Conservation (phyloP, 2,888 invertebrate species). For the Mesoligia furuncula region DNA sequence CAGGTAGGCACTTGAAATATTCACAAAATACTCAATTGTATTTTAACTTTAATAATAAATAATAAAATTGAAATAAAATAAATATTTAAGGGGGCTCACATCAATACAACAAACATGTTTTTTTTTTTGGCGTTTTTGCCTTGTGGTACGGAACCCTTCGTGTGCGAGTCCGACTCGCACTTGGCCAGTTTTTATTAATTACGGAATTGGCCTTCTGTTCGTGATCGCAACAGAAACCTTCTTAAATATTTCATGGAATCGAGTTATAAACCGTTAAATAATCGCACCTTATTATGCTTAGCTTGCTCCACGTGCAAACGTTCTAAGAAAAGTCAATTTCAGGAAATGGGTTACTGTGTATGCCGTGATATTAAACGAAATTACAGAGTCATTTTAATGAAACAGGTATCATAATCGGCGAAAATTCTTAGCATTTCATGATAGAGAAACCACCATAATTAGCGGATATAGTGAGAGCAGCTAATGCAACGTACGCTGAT, state of each 20-base stretch:
- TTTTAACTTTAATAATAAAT: too few species aligned
- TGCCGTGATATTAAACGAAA: constrained; percentile 44
- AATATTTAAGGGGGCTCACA: too few species aligned
- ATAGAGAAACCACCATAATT: constrained; percentile 63
- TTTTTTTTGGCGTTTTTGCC: too few species aligned
- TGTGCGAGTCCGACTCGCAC: too few species aligned
- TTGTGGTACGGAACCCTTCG: too few species aligned
- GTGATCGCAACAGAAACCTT: not conserved
- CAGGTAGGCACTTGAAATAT: too few species aligned
- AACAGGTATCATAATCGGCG: constrained; percentile 67
- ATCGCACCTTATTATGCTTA: not conserved
- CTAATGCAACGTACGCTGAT: constrained; percentile 59
- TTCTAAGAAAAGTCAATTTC: constrained; percentile 32
- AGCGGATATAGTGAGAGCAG: constrained; percentile 63
- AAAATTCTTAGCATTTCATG: constrained; percentile 65
- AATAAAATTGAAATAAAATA: too few species aligned
- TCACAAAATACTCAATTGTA: too few species aligned
- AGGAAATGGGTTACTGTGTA: constrained; percentile 45
- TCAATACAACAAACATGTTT: too few species aligned
- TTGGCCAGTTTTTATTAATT: too few species aligned
- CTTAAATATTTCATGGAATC: not conserved
- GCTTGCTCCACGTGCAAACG: not conserved
- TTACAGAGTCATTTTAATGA: constrained; percentile 62
- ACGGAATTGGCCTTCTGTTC: too few species aligned
- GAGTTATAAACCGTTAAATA: not conserved